phyloP scores from a whole-genome alignment of 2,113 vertebrate genomes.

The Octodon degus region DNA sequence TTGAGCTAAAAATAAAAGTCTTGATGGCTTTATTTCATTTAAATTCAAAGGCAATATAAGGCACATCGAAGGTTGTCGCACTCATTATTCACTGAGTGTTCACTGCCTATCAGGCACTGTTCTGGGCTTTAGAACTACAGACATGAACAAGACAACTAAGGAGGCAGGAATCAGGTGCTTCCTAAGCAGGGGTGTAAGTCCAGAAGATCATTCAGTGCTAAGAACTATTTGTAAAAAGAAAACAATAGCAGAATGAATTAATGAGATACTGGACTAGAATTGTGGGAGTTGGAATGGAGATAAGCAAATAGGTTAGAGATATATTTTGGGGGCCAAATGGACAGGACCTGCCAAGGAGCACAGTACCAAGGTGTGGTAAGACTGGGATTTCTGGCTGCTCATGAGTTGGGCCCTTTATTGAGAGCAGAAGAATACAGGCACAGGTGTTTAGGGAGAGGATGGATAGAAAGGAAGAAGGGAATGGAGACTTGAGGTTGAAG shows the following conservation, averaged over 20 bases:
- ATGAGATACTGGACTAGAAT: not conserved
- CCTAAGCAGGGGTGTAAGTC: not conserved
- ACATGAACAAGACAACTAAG: not conserved
- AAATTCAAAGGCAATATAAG: not conserved
- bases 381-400: not conserved
- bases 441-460: not conserved
- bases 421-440: not conserved
- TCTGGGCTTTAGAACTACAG: not conserved
- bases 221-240: not conserved
- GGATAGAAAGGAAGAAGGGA: not conserved
- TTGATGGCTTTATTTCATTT: slow-evolving; percentile 24
- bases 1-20: slow-evolving; percentile 38
- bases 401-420: not conserved
- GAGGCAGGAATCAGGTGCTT: not conserved
- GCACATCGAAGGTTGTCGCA: not conserved
- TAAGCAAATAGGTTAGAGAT: not conserved
- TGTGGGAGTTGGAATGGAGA: not conserved
- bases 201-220: not conserved
- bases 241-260: not conserved
- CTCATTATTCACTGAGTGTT: not conserved
- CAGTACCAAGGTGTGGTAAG: not conserved
- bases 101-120: not conserved
- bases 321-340: not conserved
- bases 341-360: not conserved
- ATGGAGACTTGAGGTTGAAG: not conserved